phyloP scores from a whole-genome alignment of 2,888 invertebrate species.

The Dyspetes luteomarginatus region DNA sequence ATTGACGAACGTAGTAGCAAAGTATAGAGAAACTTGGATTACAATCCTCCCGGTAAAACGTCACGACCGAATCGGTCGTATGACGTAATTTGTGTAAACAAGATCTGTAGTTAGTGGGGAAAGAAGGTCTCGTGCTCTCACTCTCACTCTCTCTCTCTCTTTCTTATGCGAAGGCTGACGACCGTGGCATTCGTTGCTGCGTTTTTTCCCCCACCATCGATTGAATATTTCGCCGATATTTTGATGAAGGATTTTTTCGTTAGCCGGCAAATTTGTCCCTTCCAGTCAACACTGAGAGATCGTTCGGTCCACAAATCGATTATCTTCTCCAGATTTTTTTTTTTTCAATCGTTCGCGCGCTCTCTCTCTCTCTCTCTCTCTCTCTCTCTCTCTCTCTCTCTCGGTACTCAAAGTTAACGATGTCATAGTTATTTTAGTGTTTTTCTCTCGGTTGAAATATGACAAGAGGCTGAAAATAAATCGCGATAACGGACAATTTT shows the following conservation, averaged over 20 bases:
- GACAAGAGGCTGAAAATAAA: neutral
- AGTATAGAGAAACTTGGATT: slow-evolving; percentile 29
- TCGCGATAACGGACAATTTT: neutral
- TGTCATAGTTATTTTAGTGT: neutral
- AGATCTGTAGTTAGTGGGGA: slow-evolving; percentile 35
- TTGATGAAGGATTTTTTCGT: slow-evolving; percentile 30
- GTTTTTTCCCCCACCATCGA: slow-evolving; percentile 28
- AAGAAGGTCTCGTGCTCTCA: slow-evolving; percentile 53
- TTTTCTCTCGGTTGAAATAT: neutral
- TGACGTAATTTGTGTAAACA: slow-evolving; percentile 76
- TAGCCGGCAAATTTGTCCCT: slow-evolving; percentile 1
- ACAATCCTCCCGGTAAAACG: slow-evolving; percentile 63
- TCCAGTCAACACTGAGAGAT: slow-evolving; percentile 40
- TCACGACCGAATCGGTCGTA: slow-evolving; percentile 77
- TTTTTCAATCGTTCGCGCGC: neutral
- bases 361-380: too few species aligned
- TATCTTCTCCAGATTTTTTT: neutral
- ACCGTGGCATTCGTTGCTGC: slow-evolving; percentile 65
- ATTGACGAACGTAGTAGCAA: slow-evolving; percentile 20
- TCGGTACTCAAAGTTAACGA: neutral
- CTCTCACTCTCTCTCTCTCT: slow-evolving; percentile 47
- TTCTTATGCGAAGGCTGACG: slow-evolving; percentile 61
- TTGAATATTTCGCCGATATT: slow-evolving; percentile 40
- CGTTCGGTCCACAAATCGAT: slow-evolving; percentile 24
- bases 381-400: too few species aligned